Conservation (phyloP, 2,113 vertebrate genomes). For the Vimba vimba region DNA sequence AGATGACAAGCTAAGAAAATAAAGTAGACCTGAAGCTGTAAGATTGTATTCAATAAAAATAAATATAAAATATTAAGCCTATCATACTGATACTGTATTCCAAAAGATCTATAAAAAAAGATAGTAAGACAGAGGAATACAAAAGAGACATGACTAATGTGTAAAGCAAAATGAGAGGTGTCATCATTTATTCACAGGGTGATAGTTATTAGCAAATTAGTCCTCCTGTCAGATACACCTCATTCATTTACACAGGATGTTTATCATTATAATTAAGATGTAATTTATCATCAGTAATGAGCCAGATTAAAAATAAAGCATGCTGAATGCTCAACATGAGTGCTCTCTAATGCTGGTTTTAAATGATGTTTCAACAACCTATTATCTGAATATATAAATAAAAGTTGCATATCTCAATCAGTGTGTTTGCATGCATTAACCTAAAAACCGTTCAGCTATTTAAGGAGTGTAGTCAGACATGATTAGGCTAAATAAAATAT, state of each 20-base stretch:
- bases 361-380: conserved; percentile 21
- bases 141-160: conserved; percentile 64
- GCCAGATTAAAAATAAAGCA: conserved; percentile 67
- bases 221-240: conserved; percentile 72
- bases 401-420: conserved; percentile 22
- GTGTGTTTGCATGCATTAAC: conserved; percentile 1
- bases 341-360: conserved; percentile 59
- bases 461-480: not conserved
- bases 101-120: not conserved
- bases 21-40: not conserved
- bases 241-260: conserved; percentile 73
- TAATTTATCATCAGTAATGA: conserved; percentile 78
- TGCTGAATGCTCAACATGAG: conserved; percentile 65
- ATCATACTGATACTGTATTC: not conserved
- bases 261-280: conserved; percentile 74
- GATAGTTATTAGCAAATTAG: conserved; percentile 73
- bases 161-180: conserved; percentile 67
- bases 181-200: conserved; percentile 73
- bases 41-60: not conserved
- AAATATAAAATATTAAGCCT: not conserved
- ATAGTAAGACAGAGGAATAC: conserved; percentile 53
- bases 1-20: not conserved
- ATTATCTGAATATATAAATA: conserved; percentile 43
- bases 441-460: not conserved
- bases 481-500: conserved; percentile 32